phyloP scores from a whole-genome alignment of 2,113 vertebrate species.

The Sigmodon hispidus region DNA sequence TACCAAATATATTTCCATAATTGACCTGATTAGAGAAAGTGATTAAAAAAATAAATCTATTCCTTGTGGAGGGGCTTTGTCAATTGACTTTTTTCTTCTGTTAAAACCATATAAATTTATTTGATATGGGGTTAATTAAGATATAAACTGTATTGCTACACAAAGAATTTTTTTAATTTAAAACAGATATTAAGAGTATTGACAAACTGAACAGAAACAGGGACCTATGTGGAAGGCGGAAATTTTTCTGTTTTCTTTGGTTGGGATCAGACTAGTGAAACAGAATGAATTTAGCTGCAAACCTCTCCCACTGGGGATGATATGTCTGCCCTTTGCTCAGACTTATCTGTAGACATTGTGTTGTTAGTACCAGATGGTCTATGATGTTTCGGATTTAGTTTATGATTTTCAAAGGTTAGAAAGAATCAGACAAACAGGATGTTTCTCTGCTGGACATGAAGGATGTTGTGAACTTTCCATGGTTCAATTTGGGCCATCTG shows the following conservation, averaged over 20 bases:
- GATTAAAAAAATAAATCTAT: not conserved
- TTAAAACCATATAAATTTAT: not conserved
- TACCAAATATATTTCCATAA: not conserved
- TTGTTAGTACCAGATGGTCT: slow-evolving; percentile 73
- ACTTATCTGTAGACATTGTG: slow-evolving; percentile 40
- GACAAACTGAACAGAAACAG: not conserved
- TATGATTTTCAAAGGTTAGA: slow-evolving; percentile 77
- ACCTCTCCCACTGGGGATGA: not conserved
- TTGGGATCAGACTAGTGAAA: not conserved
- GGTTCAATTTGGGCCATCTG: not conserved
- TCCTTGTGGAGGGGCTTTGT: not conserved
- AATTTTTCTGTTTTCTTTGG: not conserved
- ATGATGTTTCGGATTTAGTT: slow-evolving; percentile 61
- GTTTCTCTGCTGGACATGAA: slow-evolving; percentile 48
- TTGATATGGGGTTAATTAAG: not conserved
- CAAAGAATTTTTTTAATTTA: not conserved
- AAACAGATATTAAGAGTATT: not conserved
- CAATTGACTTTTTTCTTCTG: not conserved
- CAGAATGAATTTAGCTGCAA: not conserved
- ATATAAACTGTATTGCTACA: not conserved
- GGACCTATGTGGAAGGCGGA: not conserved
- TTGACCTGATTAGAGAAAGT: not conserved
- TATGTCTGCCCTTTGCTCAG: slow-evolving; percentile 60
- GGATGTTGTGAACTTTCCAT: slow-evolving; percentile 52
- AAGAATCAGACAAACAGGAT: slow-evolving; percentile 55